Base-by-base conservation (phyloP, 2,888 invertebrate genomes). In the Colostygia pectinataria region DNA sequence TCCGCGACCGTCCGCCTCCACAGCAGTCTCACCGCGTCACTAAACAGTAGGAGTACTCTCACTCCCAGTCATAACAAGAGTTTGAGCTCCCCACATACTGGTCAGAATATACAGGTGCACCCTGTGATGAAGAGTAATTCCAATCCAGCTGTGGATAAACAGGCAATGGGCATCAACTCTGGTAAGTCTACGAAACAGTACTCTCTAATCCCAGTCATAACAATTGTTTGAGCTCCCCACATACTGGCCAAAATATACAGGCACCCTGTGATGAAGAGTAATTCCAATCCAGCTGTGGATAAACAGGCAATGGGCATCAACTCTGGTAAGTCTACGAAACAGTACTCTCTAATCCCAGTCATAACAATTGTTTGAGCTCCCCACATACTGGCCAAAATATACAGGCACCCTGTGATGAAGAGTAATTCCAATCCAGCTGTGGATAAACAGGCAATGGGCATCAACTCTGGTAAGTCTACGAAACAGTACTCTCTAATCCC, bases 91-190 rank as follows among this genome's bases (percentile, higher is more conserved):
- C 89, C 89, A 0, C 83, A 89, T 44, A 87, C 87, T 1, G 87
- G 83, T 0, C 89, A 82, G 58, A 82, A 68, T 42, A 84, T 85
- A 9, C 82, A 82, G 14, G 77, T 85, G 0, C 84, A 88, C 53
- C 91, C 90, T 0, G 90, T 90, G 1, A 87, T 90, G 86, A 90
- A 90, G 64, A 89, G 89, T 13, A 90, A 73, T 48, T 90, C 90
- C 0, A 90, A 91, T 33, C 91, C 90, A 0, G 90, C 91, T 0
- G 90, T 91, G 0, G 90, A 91, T 55, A 90, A 90, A 40, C 87
- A 89, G 50, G 90, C 90, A 15, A 89, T 90, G 88, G 90, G 90
- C 0, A 89, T 90, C 13, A 78, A 23, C 4, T 36, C 36, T 36
- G 36, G 36, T 36, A 36, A 24, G 36, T 32, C n/a, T n/a, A n/a